phyloP scores from a whole-genome alignment of 92 coral and sea anemone species.

The Porites evermanni region DNA sequence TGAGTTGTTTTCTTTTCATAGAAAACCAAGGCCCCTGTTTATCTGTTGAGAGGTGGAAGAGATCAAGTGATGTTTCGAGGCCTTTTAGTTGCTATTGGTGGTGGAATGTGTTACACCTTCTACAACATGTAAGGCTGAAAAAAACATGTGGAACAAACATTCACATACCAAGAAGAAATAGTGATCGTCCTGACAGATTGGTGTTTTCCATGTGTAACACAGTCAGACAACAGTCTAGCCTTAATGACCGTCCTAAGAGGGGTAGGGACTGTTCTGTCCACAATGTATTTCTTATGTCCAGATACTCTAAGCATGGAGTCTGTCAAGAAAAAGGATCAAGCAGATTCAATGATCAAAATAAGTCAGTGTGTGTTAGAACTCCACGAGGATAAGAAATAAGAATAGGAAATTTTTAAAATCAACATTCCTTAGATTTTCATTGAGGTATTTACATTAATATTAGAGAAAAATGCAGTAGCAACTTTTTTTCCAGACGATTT shows the following conservation, averaged over 20 bases:
- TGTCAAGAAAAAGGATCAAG: constrained; percentile 17
- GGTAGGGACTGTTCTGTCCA: constrained; percentile 95
- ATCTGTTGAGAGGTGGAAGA: constrained; percentile 78
- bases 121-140: constrained; percentile 49
- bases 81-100: constrained; percentile 67
- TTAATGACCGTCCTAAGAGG: constrained; percentile 83
- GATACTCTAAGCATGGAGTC: constrained; percentile 91
- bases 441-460: no score
- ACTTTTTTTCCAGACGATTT: no score
- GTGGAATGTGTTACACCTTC: constrained; percentile 77
- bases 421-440: no score
- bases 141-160: no score
- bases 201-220: constrained; percentile 92
- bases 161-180: constrained; percentile 86
- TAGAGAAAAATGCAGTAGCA: no score
- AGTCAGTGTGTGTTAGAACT: no score
- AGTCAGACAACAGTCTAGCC: constrained; percentile 83
- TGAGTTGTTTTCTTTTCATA: constrained; percentile 20
- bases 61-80: constrained; percentile 81
- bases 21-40: constrained; percentile 83
- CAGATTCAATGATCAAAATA: no score
- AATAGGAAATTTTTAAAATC: no score
- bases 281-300: constrained; percentile 91
- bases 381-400: no score
- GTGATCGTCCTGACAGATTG: constrained; percentile 88